phyloP scores from a whole-genome alignment of 2,888 invertebrate genomes.

The Callimorpha dominula region DNA sequence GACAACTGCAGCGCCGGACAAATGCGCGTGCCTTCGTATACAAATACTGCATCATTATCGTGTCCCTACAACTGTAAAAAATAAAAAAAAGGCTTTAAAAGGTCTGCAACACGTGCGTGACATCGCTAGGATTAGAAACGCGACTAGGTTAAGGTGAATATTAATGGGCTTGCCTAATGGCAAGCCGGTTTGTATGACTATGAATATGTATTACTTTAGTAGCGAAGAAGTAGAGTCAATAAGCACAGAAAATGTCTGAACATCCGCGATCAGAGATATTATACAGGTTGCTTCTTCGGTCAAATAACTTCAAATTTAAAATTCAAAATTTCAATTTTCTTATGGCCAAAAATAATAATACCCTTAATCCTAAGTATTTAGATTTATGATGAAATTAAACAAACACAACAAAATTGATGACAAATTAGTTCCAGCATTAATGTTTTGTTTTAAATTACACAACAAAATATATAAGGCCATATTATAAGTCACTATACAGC shows the following conservation, averaged over 20 bases:
- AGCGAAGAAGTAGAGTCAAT: background rate
- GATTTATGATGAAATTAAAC: background rate
- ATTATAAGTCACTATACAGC: slow-evolving; percentile 1
- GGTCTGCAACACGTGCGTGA: background rate
- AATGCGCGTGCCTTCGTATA: no score
- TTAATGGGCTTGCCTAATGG: background rate
- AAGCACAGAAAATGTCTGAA: background rate
- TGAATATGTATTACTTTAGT: background rate
- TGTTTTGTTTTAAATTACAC: background rate
- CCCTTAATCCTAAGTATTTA: no score
- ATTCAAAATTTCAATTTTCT: background rate
- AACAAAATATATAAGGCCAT: background rate
- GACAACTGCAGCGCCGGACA: no score
- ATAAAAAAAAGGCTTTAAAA: background rate
- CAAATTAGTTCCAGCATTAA: no score
- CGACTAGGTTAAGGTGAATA: background rate
- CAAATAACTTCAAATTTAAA: background rate
- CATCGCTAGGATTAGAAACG: background rate
- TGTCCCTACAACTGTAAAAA: background rate
- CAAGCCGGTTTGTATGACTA: background rate
- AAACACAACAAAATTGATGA: background rate
- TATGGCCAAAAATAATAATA: no score
- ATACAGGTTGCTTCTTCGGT: background rate
- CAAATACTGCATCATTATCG: no score
- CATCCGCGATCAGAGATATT: background rate